Base-by-base conservation (phyloP, 64 coral and sea anemone genomes). In the Hydrozoanthus tunicans region DNA sequence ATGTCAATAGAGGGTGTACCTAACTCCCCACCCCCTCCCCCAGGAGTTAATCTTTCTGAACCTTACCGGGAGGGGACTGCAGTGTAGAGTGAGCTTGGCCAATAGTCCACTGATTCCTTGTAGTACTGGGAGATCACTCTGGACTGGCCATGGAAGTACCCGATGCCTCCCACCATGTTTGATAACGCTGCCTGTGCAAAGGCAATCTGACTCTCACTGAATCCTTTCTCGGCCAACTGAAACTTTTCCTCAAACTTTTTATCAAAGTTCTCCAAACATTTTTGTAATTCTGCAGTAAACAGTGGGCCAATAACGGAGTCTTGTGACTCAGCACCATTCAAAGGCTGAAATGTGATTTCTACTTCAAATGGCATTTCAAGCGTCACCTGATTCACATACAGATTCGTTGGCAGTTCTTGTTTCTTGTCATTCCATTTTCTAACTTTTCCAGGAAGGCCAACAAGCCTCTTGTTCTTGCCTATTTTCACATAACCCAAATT, bases 201-300 rank as follows among this genome's bases (percentile, higher is more conserved):
- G 9, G 60, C 6, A 9, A 90, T 84, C 32, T 99, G 83, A 25
- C 85, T 89, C 32, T 79, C 58, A 51, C 73, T 82, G 77, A 95
- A 99, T 3, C 83, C 92, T 55, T 99, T 94, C 5, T 89, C 78
- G 6, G 83, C 65, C 17, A 99, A 71, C 20, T 90, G 67, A 51
- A 99, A 99, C 71, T 86, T 99, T 51, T 99, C 83, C 77, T 99
- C 97, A 90, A 99, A 99, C 15, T 92, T 99, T 58, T 67, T 72
- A 51, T 99, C 94, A 94, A 99, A 99, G 20, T 70, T 73, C n/a
- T 91, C 67, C 20, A 79, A 89, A 59, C 89, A 94, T 23, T 96
- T 80, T 59, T 86, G 73, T 62, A 93, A 90, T 52, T 91, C 80
- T 73, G 81, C 90, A 32, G 82, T 51, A 71, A 99, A 99, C 0